Base-by-base conservation (phyloP, 2,888 invertebrate species). In the Drosophila nr. perissopoda region DNA sequence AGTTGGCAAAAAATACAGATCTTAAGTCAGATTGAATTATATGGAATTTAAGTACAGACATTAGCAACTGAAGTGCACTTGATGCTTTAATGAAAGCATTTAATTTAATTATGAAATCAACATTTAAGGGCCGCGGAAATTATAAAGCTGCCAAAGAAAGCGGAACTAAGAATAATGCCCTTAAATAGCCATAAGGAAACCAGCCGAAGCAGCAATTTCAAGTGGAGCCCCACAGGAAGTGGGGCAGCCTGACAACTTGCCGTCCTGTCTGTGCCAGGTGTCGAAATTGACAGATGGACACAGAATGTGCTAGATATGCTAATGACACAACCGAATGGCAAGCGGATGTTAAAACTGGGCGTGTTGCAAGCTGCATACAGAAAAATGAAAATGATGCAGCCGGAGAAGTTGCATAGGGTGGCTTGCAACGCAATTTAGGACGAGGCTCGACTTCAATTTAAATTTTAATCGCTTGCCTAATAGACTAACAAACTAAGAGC, bases 401-500 rank as follows among this genome's bases (percentile, higher is more conserved):
- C 16, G 29, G 10, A 4, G 33, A 16, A 52, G 18, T n/a, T 6
- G 21, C 4, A n/a, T 51, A 11, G 21, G 21, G 21, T 34, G 10
- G 53, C 11, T 18, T 34, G 53, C 16, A 53, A 34, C 5, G 57
- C 49, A 42, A 31, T 60, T 25, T 31, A 62, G 38, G 60, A n/a
- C 54, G 59, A n/a, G 62, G 27, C 31, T 72, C 78, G 77, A 90
- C 77, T 88, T 89, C 77, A 90, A 88, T 88, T 88, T 88, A 88
- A 90, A 88, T 90, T 88, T 90, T 86, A 88, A 89, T 88, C 90
- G 89, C 89, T 82, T 80, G 83, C 80, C 89, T 88, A 90, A 88
- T 88, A 88, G 87, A 86, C 85, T 77, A 88, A 88, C 85, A 83
- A 88, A 88, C 90, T 81, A 67, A 70, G 84, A 89, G 85, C 74